phyloP scores from a whole-genome alignment of 1,140 invertebrate species.

The Drosophila setifemur region DNA sequence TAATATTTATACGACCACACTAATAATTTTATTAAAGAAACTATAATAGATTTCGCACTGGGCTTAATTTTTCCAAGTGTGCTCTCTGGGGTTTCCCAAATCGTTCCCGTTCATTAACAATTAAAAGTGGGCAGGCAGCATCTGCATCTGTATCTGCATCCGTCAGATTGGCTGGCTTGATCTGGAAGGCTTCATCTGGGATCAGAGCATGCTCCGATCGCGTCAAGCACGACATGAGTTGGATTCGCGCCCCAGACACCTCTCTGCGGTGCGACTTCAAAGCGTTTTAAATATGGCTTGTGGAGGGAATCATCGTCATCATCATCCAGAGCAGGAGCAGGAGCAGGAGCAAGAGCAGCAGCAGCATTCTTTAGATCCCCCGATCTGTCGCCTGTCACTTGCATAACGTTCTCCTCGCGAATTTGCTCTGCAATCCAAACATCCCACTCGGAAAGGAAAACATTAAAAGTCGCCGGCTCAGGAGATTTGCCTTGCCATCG shows the following conservation, averaged over 20 bases:
- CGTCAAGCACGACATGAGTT: constrained; percentile 41
- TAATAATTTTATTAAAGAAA: too few species aligned
- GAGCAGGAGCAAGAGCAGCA: not conserved
- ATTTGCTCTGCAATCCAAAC: constrained; percentile 77
- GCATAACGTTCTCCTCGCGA: constrained; percentile 65
- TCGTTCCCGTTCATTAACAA: constrained; percentile 23
- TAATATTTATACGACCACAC: too few species aligned
- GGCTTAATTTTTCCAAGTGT: not conserved
- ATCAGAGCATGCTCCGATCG: constrained; percentile 32
- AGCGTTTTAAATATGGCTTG: constrained; percentile 70
- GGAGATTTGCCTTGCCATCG: constrained; percentile 64
- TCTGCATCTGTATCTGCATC: constrained; percentile 22
- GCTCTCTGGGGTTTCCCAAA: not conserved
- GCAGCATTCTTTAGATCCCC: constrained; percentile 32
- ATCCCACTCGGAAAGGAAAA: constrained; percentile 62
- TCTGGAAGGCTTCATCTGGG: constrained; percentile 34
- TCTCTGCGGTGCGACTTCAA: constrained; percentile 58
- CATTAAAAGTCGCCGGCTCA: constrained; percentile 78
- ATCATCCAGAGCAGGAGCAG: not conserved
- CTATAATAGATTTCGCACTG: too few species aligned
- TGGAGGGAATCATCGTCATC: constrained; percentile 31
- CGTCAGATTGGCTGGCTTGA: constrained; percentile 21
- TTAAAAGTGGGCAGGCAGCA: constrained; percentile 21
- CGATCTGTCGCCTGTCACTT: constrained; percentile 46
- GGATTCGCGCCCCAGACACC: constrained; percentile 43